Conservation (phyloP, 2,797 vertebrate species). For the Rhodeus uyekii region DNA sequence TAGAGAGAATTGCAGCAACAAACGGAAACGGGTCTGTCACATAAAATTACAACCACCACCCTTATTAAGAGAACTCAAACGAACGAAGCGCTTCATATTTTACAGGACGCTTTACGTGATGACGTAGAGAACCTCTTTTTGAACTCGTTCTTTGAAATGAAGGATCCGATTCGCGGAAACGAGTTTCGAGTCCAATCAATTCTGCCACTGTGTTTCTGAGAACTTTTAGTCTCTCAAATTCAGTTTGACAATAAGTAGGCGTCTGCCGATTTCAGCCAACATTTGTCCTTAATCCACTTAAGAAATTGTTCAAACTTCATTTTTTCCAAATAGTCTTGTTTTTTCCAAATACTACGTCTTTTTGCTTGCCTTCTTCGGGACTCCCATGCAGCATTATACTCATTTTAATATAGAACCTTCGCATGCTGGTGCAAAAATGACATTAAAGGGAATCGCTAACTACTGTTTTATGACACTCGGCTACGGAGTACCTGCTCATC, state of each 20-base stretch:
- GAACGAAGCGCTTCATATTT: no score
- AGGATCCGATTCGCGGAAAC: slow-evolving; percentile 8
- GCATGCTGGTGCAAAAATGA: neutral
- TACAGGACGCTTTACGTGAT: neutral
- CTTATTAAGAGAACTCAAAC: neutral
- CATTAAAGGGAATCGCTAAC: slow-evolving; percentile 14
- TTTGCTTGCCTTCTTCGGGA: neutral
- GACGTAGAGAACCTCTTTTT: neutral
- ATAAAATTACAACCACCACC: neutral
- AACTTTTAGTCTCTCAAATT: neutral
- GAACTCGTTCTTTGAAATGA: neutral
- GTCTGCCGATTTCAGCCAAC: neutral
- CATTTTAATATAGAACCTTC: neutral
- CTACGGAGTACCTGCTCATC: slow-evolving; percentile 46
- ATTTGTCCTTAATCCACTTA: neutral
- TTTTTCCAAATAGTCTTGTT: neutral
- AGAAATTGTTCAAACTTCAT: neutral
- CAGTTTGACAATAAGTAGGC: neutral
- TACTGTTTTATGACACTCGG: neutral
- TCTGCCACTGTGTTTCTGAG: slow-evolving; percentile 55
- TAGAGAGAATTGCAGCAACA: neutral
- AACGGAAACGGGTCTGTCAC: neutral
- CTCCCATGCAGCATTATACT: no score
- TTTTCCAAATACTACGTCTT: neutral
- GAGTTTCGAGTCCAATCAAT: slow-evolving; percentile 27